These are phyloP conservation scores for Troides helena DNA, from an alignment of 2,888 invertebrate species.

Conservation along the genomic window DNA sequence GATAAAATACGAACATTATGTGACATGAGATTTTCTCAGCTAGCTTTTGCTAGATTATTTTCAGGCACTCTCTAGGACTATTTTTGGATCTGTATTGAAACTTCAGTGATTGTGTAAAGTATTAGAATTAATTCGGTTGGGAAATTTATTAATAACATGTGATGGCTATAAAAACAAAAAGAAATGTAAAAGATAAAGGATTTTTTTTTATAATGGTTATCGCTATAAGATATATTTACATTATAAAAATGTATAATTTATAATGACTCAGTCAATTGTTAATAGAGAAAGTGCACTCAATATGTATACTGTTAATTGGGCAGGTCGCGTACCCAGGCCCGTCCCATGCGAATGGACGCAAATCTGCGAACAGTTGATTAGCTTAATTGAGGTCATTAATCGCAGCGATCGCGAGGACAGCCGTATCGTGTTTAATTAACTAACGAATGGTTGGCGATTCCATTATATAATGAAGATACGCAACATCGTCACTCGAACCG, in stretches of 20 bases:
- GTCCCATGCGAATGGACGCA: constrained; percentile 48
- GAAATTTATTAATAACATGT: background rate
- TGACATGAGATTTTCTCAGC: constrained; percentile 54
- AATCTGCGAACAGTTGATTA: constrained; percentile 72
- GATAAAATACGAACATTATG: constrained; percentile 63
- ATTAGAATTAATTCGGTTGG: background rate
- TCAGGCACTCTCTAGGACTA: constrained; percentile 28
- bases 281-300: constrained; percentile 38
- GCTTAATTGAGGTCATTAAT: constrained; percentile 75
- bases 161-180: background rate
- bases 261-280: background rate
- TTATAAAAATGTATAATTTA: background rate
- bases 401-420: constrained; percentile 61
- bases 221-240: background rate
- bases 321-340: constrained; percentile 38
- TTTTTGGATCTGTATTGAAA: background rate
- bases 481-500: constrained; percentile 39
- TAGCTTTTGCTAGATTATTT: constrained; percentile 43
- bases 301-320: constrained; percentile 40
- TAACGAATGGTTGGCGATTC: constrained; percentile 68
- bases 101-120: too few species aligned
- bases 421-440: constrained; percentile 77
- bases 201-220: background rate
- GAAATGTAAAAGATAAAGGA: background rate
- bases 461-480: constrained; percentile 68